Evolutionary conservation across 2,888 invertebrate species (phyloP).

Genomic region (Lasiommata megera): DNA sequence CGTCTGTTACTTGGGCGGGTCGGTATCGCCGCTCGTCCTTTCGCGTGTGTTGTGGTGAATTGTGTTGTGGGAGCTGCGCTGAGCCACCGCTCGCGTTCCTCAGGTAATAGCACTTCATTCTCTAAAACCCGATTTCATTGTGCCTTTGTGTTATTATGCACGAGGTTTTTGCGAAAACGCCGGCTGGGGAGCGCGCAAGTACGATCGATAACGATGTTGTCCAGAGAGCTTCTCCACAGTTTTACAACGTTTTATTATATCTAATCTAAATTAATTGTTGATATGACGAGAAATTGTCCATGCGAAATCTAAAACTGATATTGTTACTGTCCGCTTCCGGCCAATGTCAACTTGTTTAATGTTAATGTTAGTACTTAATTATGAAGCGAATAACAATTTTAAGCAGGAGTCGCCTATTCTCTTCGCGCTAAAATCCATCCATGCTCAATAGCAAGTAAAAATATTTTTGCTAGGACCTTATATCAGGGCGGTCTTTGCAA

Average conservation of each 20-base stretch:
- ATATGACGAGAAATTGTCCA: not conserved
- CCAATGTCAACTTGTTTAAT: conserved; percentile 14
- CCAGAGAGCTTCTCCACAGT: conserved; percentile 47
- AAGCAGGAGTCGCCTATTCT: no score
- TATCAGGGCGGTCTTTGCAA: no score
- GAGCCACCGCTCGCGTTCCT: conserved; percentile 47
- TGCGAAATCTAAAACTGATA: not conserved
- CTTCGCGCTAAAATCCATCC: not conserved
- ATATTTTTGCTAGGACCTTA: not conserved
- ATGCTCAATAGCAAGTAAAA: not conserved
- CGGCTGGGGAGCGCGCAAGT: conserved; percentile 57
- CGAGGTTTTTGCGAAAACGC: conserved; percentile 44
- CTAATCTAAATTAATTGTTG: conserved; percentile 3
- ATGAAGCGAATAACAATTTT: conserved; percentile 20
- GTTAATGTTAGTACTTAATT: conserved; percentile 6
- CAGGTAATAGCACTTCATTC: conserved; percentile 55
- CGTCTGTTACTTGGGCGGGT: conserved; percentile 65
- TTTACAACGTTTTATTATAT: conserved; percentile 28
- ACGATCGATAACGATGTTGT: conserved; percentile 79
- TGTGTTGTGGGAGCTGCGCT: conserved; percentile 66
- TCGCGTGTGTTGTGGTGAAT: conserved; percentile 69
- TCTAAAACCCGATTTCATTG: conserved; percentile 27
- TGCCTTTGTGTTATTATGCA: conserved; percentile 54
- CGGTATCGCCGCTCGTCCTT: conserved; percentile 66
- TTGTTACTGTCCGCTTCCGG: not conserved